phyloP scores from a whole-genome alignment of 2,888 invertebrate species.

The Acrobasis repandana region DNA sequence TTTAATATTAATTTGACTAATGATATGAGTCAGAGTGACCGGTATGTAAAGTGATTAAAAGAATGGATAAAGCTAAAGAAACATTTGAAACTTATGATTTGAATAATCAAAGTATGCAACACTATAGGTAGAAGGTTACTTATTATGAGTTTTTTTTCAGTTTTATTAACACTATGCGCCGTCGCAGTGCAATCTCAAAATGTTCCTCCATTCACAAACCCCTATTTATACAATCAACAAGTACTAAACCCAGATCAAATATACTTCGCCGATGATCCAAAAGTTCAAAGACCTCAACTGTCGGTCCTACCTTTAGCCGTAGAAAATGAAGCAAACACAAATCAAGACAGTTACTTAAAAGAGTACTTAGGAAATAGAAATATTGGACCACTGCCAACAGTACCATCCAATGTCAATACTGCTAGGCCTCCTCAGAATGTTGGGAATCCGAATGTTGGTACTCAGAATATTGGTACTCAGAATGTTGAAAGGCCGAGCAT shows the following conservation, averaged over 20 bases:
- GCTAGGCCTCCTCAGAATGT: background rate
- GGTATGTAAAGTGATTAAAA: no score
- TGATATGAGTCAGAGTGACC: no score
- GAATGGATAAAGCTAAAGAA: no score
- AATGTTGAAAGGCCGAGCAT: constrained; percentile 22
- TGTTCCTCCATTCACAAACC: background rate
- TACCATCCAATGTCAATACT: constrained; percentile 11
- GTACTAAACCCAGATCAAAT: constrained; percentile 31
- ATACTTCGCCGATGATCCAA: constrained; percentile 35
- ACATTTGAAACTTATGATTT: no score
- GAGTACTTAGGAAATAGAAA: constrained; percentile 8
- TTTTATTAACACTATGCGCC: constrained; percentile 27
- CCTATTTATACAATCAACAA: constrained; percentile 1
- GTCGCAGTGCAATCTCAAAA: constrained; percentile 33
- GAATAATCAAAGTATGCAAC: no score
- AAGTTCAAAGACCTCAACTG: constrained; percentile 6
- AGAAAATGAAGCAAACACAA: constrained; percentile 6
- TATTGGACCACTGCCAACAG: constrained; percentile 3
- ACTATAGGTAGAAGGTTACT: no score
- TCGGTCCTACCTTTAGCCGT: constrained; percentile 17
- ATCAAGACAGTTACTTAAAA: constrained; percentile 1
- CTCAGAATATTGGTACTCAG: background rate
- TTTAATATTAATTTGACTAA: no score
- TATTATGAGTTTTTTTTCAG: constrained; percentile 12
- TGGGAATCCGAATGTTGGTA: background rate